Evolutionary conservation across 1,140 invertebrate genomes (phyloP).

Genomic region (Danaus plexippus): DNA sequence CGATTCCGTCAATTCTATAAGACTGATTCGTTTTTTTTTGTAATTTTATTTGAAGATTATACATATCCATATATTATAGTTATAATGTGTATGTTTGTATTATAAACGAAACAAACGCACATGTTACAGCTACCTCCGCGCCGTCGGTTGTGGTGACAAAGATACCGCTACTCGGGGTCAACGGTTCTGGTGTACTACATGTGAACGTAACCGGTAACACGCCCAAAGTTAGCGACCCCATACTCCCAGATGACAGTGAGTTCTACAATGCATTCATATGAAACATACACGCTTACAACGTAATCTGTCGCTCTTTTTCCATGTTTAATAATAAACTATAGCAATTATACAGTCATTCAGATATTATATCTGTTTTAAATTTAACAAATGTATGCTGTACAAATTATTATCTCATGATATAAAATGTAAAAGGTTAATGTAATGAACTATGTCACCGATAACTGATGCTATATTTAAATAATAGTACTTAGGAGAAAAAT

Average conservation of each 20-base stretch:
- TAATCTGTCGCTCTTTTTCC: not conserved
- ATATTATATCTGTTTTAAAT: no score
- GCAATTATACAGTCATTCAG: no score
- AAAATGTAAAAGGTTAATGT: no score
- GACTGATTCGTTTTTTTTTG: constrained; percentile 1
- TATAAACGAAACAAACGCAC: constrained; percentile 6
- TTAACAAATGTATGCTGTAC: no score
- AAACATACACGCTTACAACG: not conserved
- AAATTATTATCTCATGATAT: no score
- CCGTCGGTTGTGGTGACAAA: not conserved
- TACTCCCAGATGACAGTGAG: constrained; percentile 45
- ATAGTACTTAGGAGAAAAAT: no score
- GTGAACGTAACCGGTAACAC: constrained; percentile 26
- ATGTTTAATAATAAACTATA: not conserved
- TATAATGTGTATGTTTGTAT: not conserved
- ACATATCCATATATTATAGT: not conserved
- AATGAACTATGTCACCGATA: no score
- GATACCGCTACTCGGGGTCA: constrained; percentile 17
- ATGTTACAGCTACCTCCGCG: not conserved
- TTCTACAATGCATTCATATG: constrained; percentile 7
- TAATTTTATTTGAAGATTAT: not conserved
- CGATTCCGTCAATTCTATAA: not conserved
- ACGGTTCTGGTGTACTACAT: constrained; percentile 23
- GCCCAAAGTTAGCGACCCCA: constrained; percentile 49
- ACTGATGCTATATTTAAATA: no score